A percentile compares a stretch with the other conserved stretches of the same genome.
Conservation (phyloP, 2,113 vertebrate genomes). For the Henicopernis longicauda region DNA sequence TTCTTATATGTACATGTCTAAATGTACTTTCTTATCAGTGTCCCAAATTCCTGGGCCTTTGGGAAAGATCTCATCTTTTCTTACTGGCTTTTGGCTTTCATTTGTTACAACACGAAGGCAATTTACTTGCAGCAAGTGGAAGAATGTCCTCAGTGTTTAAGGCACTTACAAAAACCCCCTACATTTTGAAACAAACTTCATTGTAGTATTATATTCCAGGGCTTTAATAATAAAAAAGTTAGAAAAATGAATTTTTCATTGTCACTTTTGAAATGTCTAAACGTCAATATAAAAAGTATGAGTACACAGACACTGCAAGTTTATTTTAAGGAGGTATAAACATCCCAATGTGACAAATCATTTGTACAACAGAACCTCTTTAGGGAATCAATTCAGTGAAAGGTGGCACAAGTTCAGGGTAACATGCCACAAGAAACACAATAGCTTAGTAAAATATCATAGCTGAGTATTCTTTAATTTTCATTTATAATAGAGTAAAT, state of each 20-base stretch:
- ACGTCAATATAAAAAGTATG: not conserved
- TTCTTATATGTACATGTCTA: constrained; percentile 19
- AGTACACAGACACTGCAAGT: not conserved
- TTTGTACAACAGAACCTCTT: not conserved
- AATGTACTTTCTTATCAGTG: constrained; percentile 38
- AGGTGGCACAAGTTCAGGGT: not conserved
- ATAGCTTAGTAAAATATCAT: not conserved
- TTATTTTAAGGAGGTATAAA: not conserved
- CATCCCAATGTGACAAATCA: not conserved
- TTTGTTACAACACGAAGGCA: not conserved
- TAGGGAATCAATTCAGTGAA: not conserved
- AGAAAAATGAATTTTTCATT: not conserved
- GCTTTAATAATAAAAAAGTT: not conserved
- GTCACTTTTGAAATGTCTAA: not conserved
- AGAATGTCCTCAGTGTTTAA: not conserved
- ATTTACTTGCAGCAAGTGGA: not conserved
- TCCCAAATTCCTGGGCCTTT: constrained; percentile 32
- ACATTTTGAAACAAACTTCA: not conserved
- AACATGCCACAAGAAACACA: not conserved
- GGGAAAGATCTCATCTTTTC: constrained; percentile 1
- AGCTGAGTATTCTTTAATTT: not conserved
- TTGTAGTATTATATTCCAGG: not conserved
- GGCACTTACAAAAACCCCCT: not conserved
- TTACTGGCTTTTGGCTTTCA: constrained; percentile 13
- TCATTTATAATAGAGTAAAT: not conserved